Conservation (phyloP, 2,113 vertebrate genomes). For the Nyctibius bracteatus region DNA sequence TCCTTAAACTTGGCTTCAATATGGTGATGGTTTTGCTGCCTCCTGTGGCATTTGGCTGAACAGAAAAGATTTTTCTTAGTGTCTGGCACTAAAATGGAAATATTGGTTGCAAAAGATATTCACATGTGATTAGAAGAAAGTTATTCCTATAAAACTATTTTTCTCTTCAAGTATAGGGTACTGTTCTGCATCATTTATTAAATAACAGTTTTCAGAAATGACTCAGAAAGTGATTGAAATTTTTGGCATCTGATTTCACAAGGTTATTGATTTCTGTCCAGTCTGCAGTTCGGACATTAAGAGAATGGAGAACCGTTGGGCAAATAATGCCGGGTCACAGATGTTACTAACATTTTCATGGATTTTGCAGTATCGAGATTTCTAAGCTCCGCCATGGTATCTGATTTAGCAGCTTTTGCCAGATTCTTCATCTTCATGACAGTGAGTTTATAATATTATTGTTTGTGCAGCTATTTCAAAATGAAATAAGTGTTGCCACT, state of each 20-base stretch:
- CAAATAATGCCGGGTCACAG: background rate
- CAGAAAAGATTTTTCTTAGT: background rate
- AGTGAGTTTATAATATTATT: background rate
- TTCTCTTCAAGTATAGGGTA: background rate
- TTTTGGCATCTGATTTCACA: constrained; percentile 1
- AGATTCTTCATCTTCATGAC: background rate
- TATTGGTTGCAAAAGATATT: background rate
- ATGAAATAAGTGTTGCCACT: background rate
- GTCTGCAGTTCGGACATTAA: background rate
- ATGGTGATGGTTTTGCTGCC: background rate
- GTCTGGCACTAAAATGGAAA: background rate
- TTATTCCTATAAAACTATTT: background rate
- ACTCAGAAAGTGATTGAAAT: background rate
- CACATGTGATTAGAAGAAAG: background rate
- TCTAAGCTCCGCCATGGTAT: background rate
- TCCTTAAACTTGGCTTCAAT: background rate
- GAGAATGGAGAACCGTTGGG: background rate
- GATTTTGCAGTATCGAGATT: background rate
- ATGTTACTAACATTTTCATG: background rate
- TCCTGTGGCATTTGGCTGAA: background rate
- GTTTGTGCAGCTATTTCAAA: background rate
- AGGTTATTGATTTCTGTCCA: background rate
- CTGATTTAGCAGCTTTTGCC: background rate
- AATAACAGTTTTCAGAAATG: background rate
- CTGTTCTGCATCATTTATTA: background rate